Base-by-base conservation (phyloP, 2,888 invertebrate genomes). In the Pollenia amentaria region DNA sequence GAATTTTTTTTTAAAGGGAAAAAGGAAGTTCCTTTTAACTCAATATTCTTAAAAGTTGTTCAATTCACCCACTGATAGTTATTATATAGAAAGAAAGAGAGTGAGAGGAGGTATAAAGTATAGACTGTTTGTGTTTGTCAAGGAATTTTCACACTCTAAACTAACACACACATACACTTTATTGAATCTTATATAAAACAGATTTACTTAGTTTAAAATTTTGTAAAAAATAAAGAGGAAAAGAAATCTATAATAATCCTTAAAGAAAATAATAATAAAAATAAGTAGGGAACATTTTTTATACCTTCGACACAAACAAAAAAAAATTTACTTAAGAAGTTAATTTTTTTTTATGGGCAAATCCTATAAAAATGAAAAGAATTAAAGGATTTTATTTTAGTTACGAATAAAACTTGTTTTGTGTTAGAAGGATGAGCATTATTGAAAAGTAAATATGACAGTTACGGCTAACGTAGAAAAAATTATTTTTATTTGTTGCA, bases 131-230 rank as follows among this genome's bases (percentile, higher is more conserved):
- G 64, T 67, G 73, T 84, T 84, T 87, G 73, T 48, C 51, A 67
- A 77, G 77, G 84, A 87, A 81, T 87, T 84, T 87, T 87, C 77
- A 77, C 84, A 87, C 87, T 87, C 80, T 76, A 82, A 86, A 75
- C 78, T 82, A 75, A 82, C 86, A 82, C 75, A 79, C 73, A 46
- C 12, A 65, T 11, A 73, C 40, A 69, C 51, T 8, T 16, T 55
- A 29, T 12, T 3, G 6, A 14, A 2, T 7, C 40, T 53, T 21
- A 14, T n/a, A 60, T 6, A 57, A 81, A 84, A 76, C 62, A 81
- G 84, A 81, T 87, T 87, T 84, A 69, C 77, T 84, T 64, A 81
- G 46, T 73, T 83, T 70, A 64, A 73, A 40, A 57, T 57, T 21
- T 3, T 44, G 6, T 29, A 29, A 40, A 69, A n/a, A 72, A 21